Evolutionary conservation across 2,113 vertebrate genomes (phyloP).

Genomic region (Megaceryle maxima): DNA sequence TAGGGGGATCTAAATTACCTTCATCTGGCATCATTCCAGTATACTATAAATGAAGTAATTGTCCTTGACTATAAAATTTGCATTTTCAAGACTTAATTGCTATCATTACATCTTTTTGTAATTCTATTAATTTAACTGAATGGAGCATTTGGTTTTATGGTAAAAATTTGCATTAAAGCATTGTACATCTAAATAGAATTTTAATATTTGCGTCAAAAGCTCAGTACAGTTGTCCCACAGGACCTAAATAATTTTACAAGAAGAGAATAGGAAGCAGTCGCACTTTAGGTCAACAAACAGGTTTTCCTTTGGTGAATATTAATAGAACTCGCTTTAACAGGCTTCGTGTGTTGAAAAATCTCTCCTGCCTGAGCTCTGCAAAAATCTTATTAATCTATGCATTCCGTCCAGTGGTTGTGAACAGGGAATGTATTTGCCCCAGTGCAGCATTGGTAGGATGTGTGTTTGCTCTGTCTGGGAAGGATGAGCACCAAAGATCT

Average conservation of each 20-base stretch:
- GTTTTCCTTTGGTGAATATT: slow-evolving; percentile 69
- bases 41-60: slow-evolving; percentile 99
- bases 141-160: slow-evolving; percentile 98
- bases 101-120: slow-evolving; percentile 99
- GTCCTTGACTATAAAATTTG: slow-evolving; percentile 99
- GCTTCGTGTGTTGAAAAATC: not conserved
- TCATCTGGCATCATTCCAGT: slow-evolving; percentile 98
- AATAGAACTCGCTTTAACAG: slow-evolving; percentile 43
- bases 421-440: not conserved
- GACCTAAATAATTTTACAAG: slow-evolving; percentile 70
- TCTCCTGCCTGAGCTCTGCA: not conserved
- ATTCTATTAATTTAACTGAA: slow-evolving; percentile 99
- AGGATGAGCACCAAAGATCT: not conserved
- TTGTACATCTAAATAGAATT: slow-evolving; percentile 89
- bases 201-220: slow-evolving; percentile 81
- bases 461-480: not conserved
- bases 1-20: slow-evolving; percentile 98
- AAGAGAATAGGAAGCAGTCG: slow-evolving; percentile 33
- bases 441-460: not conserved
- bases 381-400: not conserved
- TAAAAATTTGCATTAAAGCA: slow-evolving; percentile 99
- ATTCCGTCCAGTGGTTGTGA: not conserved
- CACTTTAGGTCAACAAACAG: slow-evolving; percentile 65
- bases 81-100: slow-evolving; percentile 99
- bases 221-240: slow-evolving; percentile 66